phyloP scores from a whole-genome alignment of 2,888 invertebrate species.

The Galeruca laticollis region DNA sequence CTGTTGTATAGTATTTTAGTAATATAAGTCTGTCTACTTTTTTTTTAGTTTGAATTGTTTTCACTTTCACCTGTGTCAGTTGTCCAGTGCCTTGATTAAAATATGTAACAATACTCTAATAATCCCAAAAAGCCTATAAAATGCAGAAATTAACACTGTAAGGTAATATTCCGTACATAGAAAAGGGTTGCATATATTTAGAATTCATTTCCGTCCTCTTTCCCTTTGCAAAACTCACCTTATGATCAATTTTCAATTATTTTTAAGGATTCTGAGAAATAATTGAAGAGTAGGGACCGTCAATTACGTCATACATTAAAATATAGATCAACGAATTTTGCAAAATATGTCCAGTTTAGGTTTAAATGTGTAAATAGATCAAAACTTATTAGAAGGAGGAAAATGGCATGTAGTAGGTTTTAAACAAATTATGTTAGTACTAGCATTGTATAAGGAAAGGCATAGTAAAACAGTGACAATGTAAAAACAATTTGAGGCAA shows the following conservation, averaged over 20 bases:
- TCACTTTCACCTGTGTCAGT: constrained; percentile 18
- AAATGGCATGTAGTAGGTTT: too few species aligned
- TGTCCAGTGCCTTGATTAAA: constrained; percentile 24
- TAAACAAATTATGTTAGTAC: too few species aligned
- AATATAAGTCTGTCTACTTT: background rate
- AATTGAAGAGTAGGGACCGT: background rate
- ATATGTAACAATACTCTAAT: constrained; percentile 28
- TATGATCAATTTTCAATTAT: background rate
- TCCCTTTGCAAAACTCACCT: background rate
- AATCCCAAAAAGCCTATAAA: constrained; percentile 38
- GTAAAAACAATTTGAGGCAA: too few species aligned
- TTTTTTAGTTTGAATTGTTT: constrained; percentile 1
- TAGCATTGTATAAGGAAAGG: too few species aligned
- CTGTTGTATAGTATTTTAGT: background rate
- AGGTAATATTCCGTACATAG: constrained; percentile 30
- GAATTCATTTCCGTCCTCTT: constrained; percentile 1
- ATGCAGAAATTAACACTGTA: constrained; percentile 37
- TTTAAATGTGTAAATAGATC: too few species aligned
- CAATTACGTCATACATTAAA: background rate
- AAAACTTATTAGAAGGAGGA: too few species aligned
- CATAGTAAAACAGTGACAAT: too few species aligned
- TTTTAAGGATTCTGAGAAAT: constrained; percentile 9
- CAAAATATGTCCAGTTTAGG: too few species aligned
- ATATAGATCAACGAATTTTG: too few species aligned
- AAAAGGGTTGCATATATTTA: constrained; percentile 17